Percentiles rank a stretch among this genome's conserved stretches.
phyloP scores from a whole-genome alignment of 2,888 invertebrate species.

The Sarcophaga carnaria region DNA sequence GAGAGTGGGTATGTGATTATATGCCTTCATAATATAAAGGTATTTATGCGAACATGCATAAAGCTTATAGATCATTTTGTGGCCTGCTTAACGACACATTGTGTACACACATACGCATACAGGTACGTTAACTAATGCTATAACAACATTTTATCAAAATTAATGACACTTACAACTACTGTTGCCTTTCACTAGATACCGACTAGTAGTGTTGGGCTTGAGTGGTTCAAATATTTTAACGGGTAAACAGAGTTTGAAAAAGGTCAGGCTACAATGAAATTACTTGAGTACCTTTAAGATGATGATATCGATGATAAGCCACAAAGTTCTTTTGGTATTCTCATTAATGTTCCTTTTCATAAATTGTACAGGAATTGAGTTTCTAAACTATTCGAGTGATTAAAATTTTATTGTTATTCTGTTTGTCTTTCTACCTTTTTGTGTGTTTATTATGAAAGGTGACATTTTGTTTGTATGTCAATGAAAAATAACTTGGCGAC shows the following conservation, averaged over 20 bases:
- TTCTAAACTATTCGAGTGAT: constrained; percentile 32
- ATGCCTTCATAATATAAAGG: constrained; percentile 12
- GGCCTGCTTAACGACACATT: constrained; percentile 59
- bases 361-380: constrained; percentile 7
- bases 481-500: neutral
- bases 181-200: neutral
- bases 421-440: neutral
- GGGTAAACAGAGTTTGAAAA: neutral
- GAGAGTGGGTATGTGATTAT: neutral
- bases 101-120: neutral
- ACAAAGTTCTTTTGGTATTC: neutral
- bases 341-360: constrained; percentile 41
- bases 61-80: constrained; percentile 65
- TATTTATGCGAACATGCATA: constrained; percentile 41
- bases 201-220: neutral
- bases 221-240: neutral
- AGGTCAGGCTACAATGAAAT: neutral
- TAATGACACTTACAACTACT: constrained; percentile 40
- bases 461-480: too few species aligned
- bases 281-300: neutral
- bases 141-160: constrained; percentile 26
- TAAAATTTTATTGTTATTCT: constrained; percentile 20
- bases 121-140: neutral
- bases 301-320: neutral
- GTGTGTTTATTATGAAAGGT: neutral